Conservation (phyloP, 2,113 vertebrate genomes). For the Clupea harengus region DNA sequence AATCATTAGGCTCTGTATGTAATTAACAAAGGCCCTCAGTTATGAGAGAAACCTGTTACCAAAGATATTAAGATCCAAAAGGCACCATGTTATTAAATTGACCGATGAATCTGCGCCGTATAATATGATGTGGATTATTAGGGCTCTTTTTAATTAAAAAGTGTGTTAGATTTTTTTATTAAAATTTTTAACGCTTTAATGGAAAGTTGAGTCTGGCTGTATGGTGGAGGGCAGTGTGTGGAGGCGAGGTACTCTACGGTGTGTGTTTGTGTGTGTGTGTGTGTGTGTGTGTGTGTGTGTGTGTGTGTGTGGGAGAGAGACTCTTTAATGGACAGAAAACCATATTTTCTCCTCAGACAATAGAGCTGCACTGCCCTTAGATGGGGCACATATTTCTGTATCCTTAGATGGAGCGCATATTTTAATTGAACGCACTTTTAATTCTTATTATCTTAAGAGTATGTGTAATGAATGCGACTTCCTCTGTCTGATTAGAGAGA, state of each 20-base stretch:
- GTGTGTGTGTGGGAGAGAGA: constrained; percentile 23
- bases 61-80: constrained; percentile 90
- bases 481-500: constrained; percentile 64
- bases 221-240: constrained; percentile 68
- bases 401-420: constrained; percentile 62
- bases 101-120: constrained; percentile 86
- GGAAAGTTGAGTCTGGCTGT: constrained; percentile 75
- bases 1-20: constrained; percentile 91
- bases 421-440: constrained; percentile 70
- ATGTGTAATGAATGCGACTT: constrained; percentile 68
- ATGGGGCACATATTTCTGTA: constrained; percentile 62
- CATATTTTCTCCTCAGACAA: constrained; percentile 61
- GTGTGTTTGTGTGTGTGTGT: neutral
- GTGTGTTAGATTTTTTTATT: constrained; percentile 75
- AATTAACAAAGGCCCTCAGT: constrained; percentile 85
- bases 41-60: constrained; percentile 89
- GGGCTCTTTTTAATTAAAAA: constrained; percentile 87
- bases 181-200: constrained; percentile 81
- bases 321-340: constrained; percentile 53
- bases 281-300: neutral
- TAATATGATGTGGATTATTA: constrained; percentile 92
- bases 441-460: constrained; percentile 74
- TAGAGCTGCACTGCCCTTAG: constrained; percentile 43
- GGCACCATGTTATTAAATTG: constrained; percentile 88
- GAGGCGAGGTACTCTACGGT: neutral